These are phyloP conservation scores for Hipposideros larvatus DNA, from an alignment of 2,797 vertebrate genomes.

Conservation along the genomic window DNA sequence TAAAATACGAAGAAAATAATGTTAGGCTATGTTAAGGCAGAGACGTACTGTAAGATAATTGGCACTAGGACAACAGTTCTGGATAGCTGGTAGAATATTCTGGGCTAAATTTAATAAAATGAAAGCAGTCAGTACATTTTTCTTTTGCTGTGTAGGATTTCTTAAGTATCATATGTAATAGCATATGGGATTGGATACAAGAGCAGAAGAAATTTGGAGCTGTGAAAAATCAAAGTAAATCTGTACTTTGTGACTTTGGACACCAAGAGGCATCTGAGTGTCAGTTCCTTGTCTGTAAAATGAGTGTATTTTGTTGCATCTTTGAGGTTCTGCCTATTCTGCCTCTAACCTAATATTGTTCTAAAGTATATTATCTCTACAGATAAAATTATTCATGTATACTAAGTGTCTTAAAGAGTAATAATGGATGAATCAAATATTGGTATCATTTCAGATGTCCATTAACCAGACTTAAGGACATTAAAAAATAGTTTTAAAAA, in stretches of 20 bases:
- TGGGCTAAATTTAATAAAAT: conserved; percentile 42
- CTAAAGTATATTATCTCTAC: background rate
- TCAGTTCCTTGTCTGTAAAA: background rate
- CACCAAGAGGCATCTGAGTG: background rate
- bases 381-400: conserved; percentile 42
- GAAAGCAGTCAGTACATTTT: background rate
- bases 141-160: conserved; percentile 3
- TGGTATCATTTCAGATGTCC: conserved; percentile 30
- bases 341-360: conserved; percentile 27
- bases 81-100: conserved; percentile 16
- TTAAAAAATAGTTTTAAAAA: background rate
- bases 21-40: background rate
- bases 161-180: background rate
- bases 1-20: conserved; percentile 24
- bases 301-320: background rate
- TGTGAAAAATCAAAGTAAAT: conserved; percentile 56
- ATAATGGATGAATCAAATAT: background rate
- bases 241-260: conserved; percentile 9
- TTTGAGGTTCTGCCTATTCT: background rate
- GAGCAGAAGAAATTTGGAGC: conserved; percentile 28
- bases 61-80: background rate
- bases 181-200: conserved; percentile 11
- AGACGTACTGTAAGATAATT: background rate
- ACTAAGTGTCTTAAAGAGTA: conserved; percentile 42
- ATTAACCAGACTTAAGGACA: conserved; percentile 16